Base-by-base conservation (phyloP, 2,888 invertebrate species). In the Deilephila elpenor region DNA sequence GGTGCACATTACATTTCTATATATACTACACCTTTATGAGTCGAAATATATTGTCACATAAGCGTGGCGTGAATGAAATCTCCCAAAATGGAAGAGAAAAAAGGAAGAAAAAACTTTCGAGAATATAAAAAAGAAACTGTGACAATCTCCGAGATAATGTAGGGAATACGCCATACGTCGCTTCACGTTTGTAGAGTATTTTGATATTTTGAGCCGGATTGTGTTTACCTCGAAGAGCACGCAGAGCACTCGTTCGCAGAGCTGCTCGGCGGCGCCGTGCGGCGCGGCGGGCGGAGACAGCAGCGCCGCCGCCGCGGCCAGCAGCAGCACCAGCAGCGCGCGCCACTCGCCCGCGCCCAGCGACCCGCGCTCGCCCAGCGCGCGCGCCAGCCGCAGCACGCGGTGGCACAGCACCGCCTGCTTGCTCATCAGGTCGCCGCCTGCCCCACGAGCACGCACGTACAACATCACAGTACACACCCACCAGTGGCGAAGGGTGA, bases 401-500 rank as follows among this genome's bases (percentile, higher is more conserved):
- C 98, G 96, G 91, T 99, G 98, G 89, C 98, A 99, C 0, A 98
- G 95, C 4, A 99, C 97, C 0, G 99, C 99, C 93, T 99, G 99
- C 76, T 98, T 96, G 89, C 98, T 98, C 80, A 98, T 98, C 7
- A 98, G 96, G 89, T 99, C 99, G 61, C 97, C 96, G 82, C 97
- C 98, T 98, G 84, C 11, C 29, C 29, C 7, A 20, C 8, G 17
- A 32, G 61, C 56, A 59, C 59, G 56, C 14, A 59, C 56, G 51
- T 3, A n/a, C 32, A 5, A 3, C 14, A 60, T 25, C 3, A 3
- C n/a, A 5, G n/a, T 6, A 56, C 19, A 51, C 14, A 51, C 53
- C 19, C 3, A n/a, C n/a, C n/a, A n/a, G n/a, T n/a, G n/a, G n/a
- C n/a, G n/a, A n/a, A n/a, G n/a, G n/a, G n/a, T n/a, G n/a, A n/a